phyloP scores from a whole-genome alignment of 1,140 invertebrate genomes.

The Drosophila kurseongensis region DNA sequence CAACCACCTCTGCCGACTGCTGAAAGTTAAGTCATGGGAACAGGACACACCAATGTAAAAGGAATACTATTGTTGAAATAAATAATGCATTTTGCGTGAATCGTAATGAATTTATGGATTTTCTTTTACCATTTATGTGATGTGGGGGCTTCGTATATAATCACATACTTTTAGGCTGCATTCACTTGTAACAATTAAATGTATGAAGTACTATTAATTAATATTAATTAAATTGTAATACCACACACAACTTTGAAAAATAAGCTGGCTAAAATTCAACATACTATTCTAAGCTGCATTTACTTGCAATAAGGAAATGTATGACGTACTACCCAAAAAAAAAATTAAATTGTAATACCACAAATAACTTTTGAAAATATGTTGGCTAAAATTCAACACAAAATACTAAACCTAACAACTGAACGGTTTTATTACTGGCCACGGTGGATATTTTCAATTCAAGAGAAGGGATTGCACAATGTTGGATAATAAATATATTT shows the following conservation, averaged over 20 bases:
- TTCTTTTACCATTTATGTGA: background rate
- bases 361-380: too few relatives aligned
- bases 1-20: constrained; percentile 9
- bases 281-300: constrained; percentile 1
- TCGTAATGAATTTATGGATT: constrained; percentile 23
- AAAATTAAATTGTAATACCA: too few relatives aligned
- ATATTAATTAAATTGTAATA: too few relatives aligned
- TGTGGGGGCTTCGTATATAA: too few relatives aligned
- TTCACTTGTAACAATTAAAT: background rate
- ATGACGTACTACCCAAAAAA: background rate
- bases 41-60: constrained; percentile 23
- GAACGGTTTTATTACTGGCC: too few relatives aligned
- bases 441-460: too few relatives aligned
- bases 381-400: too few relatives aligned
- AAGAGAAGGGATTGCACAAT: too few relatives aligned
- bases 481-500: too few relatives aligned
- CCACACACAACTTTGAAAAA: too few relatives aligned
- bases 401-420: too few relatives aligned
- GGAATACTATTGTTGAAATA: constrained; percentile 56
- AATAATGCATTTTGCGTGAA: constrained; percentile 72
- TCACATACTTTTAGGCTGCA: constrained; percentile 34
- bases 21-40: constrained; percentile 29
- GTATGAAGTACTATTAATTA: background rate
- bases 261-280: too few relatives aligned
- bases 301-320: background rate